These are phyloP conservation scores for Drosophila orosa DNA, from an alignment of 1,140 invertebrate genomes.

Conservation along the genomic window DNA sequence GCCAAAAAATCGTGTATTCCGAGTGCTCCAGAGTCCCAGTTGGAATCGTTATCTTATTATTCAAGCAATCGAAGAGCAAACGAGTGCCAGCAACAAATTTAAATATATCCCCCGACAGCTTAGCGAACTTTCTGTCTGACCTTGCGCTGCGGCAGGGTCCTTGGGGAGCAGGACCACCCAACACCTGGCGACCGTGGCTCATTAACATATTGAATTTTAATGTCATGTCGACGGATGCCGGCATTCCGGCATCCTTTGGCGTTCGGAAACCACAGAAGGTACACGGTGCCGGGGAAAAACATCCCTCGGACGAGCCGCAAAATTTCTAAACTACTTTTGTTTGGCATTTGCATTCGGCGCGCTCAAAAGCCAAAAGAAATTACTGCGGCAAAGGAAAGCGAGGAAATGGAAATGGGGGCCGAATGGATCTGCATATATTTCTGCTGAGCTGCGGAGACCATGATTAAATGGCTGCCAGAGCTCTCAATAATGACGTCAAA, in stretches of 20 bases:
- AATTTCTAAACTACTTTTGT: constrained; percentile 74
- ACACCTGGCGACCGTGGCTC: constrained; percentile 58
- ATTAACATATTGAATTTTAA: constrained; percentile 80
- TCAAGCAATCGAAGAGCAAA: constrained; percentile 36
- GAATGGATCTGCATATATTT: constrained; percentile 68
- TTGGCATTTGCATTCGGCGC: constrained; percentile 65
- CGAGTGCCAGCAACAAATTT: constrained; percentile 43
- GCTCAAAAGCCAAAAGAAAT: constrained; percentile 54
- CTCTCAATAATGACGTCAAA: constrained; percentile 60
- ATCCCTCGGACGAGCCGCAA: constrained; percentile 66
- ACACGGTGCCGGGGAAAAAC: constrained; percentile 28
- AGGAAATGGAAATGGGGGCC: constrained; percentile 9
- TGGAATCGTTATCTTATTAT: constrained; percentile 29
- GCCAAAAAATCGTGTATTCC: constrained; percentile 5
- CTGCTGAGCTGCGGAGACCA: constrained; percentile 46
- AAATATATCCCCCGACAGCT: constrained; percentile 42
- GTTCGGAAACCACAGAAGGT: constrained; percentile 28
- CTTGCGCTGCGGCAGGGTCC: constrained; percentile 25
- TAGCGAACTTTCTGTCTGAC: constrained; percentile 51
- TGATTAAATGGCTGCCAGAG: constrained; percentile 69
- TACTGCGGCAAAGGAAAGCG: constrained; percentile 49
- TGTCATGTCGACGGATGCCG: constrained; percentile 57
- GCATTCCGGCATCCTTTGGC: neutral
- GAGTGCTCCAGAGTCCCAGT: neutral
- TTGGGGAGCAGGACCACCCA: constrained; percentile 27